Evolutionary conservation across 2,113 vertebrate genomes (phyloP).

Genomic region (Leptosomus discolor): DNA sequence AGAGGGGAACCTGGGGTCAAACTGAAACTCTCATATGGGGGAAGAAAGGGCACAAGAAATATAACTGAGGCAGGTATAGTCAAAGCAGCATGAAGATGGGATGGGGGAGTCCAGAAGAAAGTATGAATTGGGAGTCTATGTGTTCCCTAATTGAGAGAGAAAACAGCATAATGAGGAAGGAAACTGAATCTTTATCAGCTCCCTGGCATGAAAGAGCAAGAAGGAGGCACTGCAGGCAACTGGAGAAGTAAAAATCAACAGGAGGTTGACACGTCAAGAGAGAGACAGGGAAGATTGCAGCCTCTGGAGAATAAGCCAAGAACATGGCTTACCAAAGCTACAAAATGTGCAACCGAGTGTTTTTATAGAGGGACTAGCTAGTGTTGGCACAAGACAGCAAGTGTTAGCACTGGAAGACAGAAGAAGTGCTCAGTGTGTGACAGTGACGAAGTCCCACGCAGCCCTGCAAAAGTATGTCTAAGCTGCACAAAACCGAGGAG

Average conservation of each 20-base stretch:
- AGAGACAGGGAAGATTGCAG: constrained; percentile 32
- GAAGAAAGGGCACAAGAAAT: background rate
- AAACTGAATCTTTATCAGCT: background rate
- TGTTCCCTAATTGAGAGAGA: background rate
- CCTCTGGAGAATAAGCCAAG: constrained; percentile 51
- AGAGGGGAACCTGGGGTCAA: background rate
- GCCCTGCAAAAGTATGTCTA: constrained; percentile 43
- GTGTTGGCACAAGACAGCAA: constrained; percentile 65
- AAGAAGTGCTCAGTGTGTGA: constrained; percentile 64
- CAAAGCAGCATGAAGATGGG: background rate
- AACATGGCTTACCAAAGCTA: constrained; percentile 51
- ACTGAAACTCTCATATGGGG: background rate
- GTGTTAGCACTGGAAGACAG: constrained; percentile 65
- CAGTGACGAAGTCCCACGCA: constrained; percentile 68
- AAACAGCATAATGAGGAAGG: background rate
- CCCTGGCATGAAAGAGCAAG: background rate
- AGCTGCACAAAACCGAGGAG: constrained; percentile 6
- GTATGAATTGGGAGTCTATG: background rate
- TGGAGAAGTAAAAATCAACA: constrained; percentile 38
- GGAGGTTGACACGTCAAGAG: constrained; percentile 39
- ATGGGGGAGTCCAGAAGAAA: background rate
- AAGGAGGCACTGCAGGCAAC: background rate
- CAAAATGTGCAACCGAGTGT: constrained; percentile 65
- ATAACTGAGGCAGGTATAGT: background rate
- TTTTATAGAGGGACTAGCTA: constrained; percentile 63